Evolutionary conservation across 2,797 vertebrate genomes (phyloP).

Genomic region (Tamandua tetradactyla): DNA sequence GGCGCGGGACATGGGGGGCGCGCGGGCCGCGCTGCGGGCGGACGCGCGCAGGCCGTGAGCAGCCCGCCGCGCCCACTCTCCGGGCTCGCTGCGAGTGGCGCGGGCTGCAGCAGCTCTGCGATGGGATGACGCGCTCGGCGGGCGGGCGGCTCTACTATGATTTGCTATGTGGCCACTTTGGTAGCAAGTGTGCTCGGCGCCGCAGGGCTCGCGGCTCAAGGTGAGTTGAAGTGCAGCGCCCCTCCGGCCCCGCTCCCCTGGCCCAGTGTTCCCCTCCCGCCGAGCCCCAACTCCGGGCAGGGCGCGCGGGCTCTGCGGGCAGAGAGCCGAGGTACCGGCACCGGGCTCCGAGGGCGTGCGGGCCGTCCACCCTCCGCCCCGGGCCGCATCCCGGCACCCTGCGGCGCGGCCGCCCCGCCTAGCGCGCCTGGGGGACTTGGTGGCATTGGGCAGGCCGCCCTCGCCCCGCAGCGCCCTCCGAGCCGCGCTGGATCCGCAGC

Average conservation of each 20-base stretch:
- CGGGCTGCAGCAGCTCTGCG: conserved; percentile 91
- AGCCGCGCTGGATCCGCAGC: neutral
- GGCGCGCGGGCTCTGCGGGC: neutral
- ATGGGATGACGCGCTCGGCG: conserved; percentile 92
- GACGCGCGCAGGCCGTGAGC: conserved; percentile 87
- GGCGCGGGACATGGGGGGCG: conserved; percentile 76
- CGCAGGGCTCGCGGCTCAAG: conserved; percentile 97
- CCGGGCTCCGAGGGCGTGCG: neutral
- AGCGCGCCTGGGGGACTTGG: too few species aligned
- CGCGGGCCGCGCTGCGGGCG: conserved; percentile 88
- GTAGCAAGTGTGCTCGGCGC: conserved; percentile 98
- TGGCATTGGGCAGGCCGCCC: neutral
- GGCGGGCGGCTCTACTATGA: conserved; percentile 96
- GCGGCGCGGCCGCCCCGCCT: neutral
- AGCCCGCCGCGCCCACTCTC: too few species aligned
- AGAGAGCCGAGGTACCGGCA: too few species aligned
- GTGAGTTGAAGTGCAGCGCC: conserved; percentile 94
- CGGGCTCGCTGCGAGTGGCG: conserved; percentile 84
- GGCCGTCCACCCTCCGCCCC: neutral
- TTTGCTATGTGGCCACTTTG: conserved; percentile 99
- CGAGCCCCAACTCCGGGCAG: neutral
- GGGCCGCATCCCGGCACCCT: neutral
- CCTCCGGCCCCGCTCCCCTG: neutral
- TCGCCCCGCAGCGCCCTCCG: neutral
- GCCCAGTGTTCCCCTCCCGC: neutral